These are phyloP conservation scores for Oligia strigilis DNA, from an alignment of 2,888 invertebrate genomes.

Conservation along the genomic window DNA sequence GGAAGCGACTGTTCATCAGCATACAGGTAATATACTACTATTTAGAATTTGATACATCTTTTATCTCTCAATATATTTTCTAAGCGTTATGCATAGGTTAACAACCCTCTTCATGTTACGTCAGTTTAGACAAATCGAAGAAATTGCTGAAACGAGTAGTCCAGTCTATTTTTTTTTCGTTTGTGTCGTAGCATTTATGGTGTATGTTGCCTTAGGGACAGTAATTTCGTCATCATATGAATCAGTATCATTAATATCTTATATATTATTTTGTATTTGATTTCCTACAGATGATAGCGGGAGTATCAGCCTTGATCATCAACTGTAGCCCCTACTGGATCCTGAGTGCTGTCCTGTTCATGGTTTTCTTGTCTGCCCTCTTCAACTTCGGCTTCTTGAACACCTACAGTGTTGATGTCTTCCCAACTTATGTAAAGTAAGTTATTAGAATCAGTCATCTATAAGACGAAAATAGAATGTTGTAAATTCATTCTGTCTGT, in stretches of 20 bases:
- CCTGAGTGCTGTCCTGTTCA: slow-evolving; percentile 77
- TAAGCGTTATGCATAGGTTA: too few relatives aligned
- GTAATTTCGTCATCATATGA: too few relatives aligned
- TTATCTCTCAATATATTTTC: background rate
- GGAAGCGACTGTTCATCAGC: slow-evolving; percentile 85
- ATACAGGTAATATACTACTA: slow-evolving; percentile 78
- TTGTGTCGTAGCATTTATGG: too few relatives aligned
- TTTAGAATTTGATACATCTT: background rate
- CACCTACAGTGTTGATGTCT: slow-evolving; percentile 83
- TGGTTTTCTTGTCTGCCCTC: slow-evolving; percentile 75
- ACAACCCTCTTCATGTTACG: too few relatives aligned
- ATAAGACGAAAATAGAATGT: background rate
- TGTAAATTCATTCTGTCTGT: background rate
- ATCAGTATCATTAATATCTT: background rate
- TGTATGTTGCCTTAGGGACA: background rate
- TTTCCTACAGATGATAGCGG: slow-evolving; percentile 77
- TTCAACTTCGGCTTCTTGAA: slow-evolving; percentile 84
- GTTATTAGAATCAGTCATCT: slow-evolving; percentile 48
- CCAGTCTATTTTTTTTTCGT: too few relatives aligned
- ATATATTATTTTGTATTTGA: background rate
- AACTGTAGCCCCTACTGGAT: slow-evolving; percentile 76
- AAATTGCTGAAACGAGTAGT: background rate
- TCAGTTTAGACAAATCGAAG: too few relatives aligned
- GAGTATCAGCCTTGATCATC: slow-evolving; percentile 74
- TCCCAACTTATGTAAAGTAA: slow-evolving; percentile 87